Conservation (phyloP, 2,888 invertebrate genomes). For the Osedax fenrisi region DNA sequence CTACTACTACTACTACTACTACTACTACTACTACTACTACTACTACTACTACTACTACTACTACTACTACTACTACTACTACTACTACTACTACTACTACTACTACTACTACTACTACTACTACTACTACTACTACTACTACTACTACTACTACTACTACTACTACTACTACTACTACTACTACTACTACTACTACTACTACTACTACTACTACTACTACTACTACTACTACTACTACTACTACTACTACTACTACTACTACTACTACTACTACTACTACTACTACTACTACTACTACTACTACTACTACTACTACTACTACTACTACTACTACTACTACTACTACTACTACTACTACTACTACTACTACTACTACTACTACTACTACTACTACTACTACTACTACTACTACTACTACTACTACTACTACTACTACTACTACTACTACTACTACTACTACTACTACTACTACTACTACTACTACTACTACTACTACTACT, state of each 20-base stretch:
- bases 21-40: conserved; percentile 28
- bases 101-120: neutral
- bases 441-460: neutral
- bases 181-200: neutral
- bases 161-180: conserved; percentile 2
- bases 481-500: neutral
- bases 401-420: conserved; percentile 6
- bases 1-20: conserved; percentile 18
- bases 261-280: neutral
- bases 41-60: conserved; percentile 22
- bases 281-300: conserved; percentile 23
- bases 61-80: neutral
- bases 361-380: conserved; percentile 30
- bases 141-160: neutral
- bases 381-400: conserved; percentile 27
- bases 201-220: conserved; percentile 3
- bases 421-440: neutral
- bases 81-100: neutral
- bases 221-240: neutral
- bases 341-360: conserved; percentile 31
- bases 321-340: conserved; percentile 32
- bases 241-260: conserved; percentile 2
- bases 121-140: neutral
- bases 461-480: neutral
- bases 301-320: conserved; percentile 28